Base-by-base conservation (phyloP, 2,888 invertebrate species). In the Platynereis dumerilii region DNA sequence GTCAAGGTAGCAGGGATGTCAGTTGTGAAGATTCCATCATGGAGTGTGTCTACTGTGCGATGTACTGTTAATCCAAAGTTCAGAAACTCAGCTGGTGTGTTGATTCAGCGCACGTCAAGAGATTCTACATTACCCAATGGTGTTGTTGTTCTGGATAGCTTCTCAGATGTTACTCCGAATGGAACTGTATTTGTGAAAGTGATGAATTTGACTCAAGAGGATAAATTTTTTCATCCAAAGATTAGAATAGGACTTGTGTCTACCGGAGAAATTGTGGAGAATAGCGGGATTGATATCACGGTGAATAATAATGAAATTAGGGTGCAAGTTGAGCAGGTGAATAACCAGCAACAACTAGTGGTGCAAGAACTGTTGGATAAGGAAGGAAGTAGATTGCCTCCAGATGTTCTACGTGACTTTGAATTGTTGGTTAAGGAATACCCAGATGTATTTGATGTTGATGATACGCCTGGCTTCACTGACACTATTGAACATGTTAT, bases 31-130 rank as follows among this genome's bases (percentile, higher is more conserved):
- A 3, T 48, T 5, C 48, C 48, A 48, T n/a, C 48, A 12, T 48
- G 48, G 48, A 48, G 48, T 48, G 48, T 48, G 5, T 48, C 48
- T 20, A 20, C 48, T 48, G 48, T 48, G 48, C 5, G 48, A n/a
- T 48, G 48, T 48, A 10, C 34, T 34, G 34, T 34, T 12, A 34
- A 12, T 12, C 34, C 5, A 7, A 34, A 34, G 12, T 12, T 34
- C 12, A 5, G 34, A 12, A 34, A 34, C 12, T 7, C 7, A 5
- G 12, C 34, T 34, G 34, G 34, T 34, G 34, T 34, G 12, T 12
- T 34, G 34, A 34, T 34, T 7, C 7, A 34, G 34, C 34, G 34
- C 5, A 34, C 34, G 5, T 34, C 7, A 5, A 34, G 12, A 12
- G 34, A 34, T 7, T 7, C 20, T 12, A 12, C 7, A 10, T n/a